A percentile compares a stretch with the other conserved stretches of the same genome.
phyloP scores from a whole-genome alignment of 2,113 vertebrate genomes.

The Panurus biarmicus region DNA sequence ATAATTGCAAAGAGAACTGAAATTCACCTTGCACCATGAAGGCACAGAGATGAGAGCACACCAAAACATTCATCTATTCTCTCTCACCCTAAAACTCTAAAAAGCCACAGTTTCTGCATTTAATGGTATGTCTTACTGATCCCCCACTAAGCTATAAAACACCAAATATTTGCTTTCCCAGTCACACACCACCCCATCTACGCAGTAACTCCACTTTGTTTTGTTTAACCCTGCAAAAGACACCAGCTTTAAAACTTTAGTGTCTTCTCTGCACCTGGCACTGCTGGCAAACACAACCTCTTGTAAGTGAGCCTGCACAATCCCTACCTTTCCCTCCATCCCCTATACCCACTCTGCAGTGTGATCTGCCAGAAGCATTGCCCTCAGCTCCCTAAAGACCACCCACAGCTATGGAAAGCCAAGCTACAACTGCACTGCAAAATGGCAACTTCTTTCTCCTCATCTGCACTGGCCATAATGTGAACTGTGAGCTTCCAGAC shows the following conservation, averaged over 20 bases:
- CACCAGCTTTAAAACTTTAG: neutral
- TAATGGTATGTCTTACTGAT: neutral
- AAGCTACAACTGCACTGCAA: neutral
- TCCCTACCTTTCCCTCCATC: neutral
- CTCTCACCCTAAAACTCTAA: neutral
- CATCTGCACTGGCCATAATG: rapidly evolving
- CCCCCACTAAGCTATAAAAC: neutral
- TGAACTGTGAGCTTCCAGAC: neutral
- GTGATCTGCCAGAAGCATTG: neutral
- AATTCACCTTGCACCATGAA: neutral
- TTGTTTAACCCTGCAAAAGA: neutral
- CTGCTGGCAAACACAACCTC: neutral
- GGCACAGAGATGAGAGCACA: neutral
- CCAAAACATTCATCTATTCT: neutral
- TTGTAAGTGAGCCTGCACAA: neutral
- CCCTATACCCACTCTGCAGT: neutral
- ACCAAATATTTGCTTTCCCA: neutral
- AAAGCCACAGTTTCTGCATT: neutral
- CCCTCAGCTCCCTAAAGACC: neutral
- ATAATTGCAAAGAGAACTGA: neutral
- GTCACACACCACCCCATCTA: neutral
- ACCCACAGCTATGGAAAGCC: neutral
- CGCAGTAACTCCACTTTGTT: neutral
- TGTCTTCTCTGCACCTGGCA: neutral
- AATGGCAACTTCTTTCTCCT: neutral